A percentile compares a stretch with the other conserved stretches of the same genome.
These are phyloP conservation scores for Biston betularia DNA, from an alignment of 2,888 invertebrate species.

Conservation along the genomic window DNA sequence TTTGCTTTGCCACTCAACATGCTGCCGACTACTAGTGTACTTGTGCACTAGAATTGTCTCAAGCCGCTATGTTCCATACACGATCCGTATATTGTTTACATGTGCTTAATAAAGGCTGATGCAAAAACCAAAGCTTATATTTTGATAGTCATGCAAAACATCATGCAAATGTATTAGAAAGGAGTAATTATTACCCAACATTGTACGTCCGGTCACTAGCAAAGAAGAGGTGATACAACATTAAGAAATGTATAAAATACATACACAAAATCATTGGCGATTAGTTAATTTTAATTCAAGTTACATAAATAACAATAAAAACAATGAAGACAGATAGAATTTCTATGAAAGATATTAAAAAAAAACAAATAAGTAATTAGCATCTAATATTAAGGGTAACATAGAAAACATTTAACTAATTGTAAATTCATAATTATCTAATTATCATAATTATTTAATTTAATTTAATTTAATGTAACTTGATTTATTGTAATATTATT, in stretches of 20 bases:
- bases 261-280: too few relatives aligned
- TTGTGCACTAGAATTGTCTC: too few relatives aligned
- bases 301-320: not conserved
- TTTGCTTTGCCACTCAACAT: too few relatives aligned
- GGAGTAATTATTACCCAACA: constrained; percentile 67
- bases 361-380: not conserved
- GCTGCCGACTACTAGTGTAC: too few relatives aligned
- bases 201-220: constrained; percentile 73
- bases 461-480: too few relatives aligned
- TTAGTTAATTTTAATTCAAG: not conserved
- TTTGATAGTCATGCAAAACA: constrained; percentile 31
- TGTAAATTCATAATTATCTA: too few relatives aligned
- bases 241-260: constrained; percentile 32
- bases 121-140: not conserved
- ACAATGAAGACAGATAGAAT: not conserved
- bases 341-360: not conserved
- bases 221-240: constrained; percentile 53
- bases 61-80: too few relatives aligned
- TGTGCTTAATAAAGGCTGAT: too few relatives aligned
- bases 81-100: too few relatives aligned
- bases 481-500: too few relatives aligned
- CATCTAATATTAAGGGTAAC: not conserved
- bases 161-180: constrained; percentile 27
- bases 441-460: too few relatives aligned
- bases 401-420: too few relatives aligned